Percentiles rank a stretch among this genome's conserved stretches.
Evolutionary conservation across 2,888 invertebrate genomes (phyloP).

Genomic region (Acleris sparsana): DNA sequence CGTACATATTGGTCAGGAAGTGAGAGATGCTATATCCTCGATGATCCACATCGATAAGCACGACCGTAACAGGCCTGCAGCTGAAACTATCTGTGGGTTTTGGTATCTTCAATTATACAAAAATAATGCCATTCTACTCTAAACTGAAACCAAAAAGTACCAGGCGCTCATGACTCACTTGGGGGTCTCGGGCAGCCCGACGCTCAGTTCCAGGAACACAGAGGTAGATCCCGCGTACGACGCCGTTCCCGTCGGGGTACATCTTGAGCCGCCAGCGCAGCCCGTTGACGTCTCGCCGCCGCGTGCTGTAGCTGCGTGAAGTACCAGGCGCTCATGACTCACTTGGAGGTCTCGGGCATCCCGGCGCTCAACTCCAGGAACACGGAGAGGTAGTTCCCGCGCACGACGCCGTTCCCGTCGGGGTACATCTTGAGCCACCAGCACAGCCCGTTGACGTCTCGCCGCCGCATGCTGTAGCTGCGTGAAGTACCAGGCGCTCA

Average conservation of each 20-base stretch:
- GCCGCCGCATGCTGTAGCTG: conserved; percentile 67
- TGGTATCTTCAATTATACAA: no score
- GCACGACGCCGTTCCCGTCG: conserved; percentile 97
- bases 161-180: conserved; percentile 84
- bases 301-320: conserved; percentile 77
- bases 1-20: no score
- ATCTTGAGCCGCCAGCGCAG: conserved; percentile 96
- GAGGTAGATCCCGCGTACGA: conserved; percentile 96
- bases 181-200: conserved; percentile 95
- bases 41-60: no score
- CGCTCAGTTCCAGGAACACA: conserved; percentile 95
- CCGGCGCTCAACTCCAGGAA: conserved; percentile 96
- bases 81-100: no score
- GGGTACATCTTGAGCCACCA: conserved; percentile 97
- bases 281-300: conserved; percentile 93
- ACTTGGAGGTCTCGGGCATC: conserved; percentile 95
- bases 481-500: conserved; percentile 25
- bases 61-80: no score
- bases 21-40: no score
- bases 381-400: conserved; percentile 96
- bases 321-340: conserved; percentile 51
- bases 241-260: conserved; percentile 97
- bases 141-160: conserved; percentile 3
- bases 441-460: conserved; percentile 93
- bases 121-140: no score